Conservation (phyloP, 2,113 vertebrate species). For the Melierax canorus region DNA sequence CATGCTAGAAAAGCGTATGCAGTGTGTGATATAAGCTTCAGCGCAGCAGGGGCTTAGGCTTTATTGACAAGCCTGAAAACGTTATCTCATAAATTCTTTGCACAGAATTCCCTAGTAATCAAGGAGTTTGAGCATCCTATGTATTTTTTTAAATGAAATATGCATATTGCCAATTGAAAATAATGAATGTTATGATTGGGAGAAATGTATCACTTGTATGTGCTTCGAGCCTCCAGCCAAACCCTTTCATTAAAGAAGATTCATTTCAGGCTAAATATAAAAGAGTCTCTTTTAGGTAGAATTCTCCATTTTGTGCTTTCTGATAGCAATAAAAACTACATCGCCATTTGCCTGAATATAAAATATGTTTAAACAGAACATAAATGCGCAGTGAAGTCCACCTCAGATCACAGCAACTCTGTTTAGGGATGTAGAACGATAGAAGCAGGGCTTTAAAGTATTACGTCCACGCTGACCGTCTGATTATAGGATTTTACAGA, state of each 20-base stretch:
- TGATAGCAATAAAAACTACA: not conserved
- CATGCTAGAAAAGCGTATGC: not conserved
- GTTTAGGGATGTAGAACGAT: fast-evolving
- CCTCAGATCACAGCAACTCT: not conserved
- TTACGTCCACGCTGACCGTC: fast-evolving
- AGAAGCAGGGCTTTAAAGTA: not conserved
- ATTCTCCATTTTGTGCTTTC: not conserved
- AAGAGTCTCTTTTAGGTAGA: not conserved
- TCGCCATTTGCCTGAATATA: not conserved
- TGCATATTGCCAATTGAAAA: not conserved
- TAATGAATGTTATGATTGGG: constrained; percentile 17
- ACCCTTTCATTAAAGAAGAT: not conserved
- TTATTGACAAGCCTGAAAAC: not conserved
- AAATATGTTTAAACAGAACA: not conserved
- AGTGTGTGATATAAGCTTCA: not conserved
- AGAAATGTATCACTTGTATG: not conserved
- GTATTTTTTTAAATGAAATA: not conserved
- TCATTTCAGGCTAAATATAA: not conserved
- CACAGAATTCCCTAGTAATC: constrained; percentile 17
- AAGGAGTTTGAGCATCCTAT: not conserved
- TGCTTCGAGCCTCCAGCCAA: not conserved
- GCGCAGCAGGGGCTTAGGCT: not conserved
- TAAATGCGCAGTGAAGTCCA: not conserved
- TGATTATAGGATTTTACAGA: not conserved
- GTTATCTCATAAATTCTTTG: constrained; percentile 14